Evolutionary conservation across 2,113 vertebrate genomes (phyloP).

Genomic region (Lontra canadensis): DNA sequence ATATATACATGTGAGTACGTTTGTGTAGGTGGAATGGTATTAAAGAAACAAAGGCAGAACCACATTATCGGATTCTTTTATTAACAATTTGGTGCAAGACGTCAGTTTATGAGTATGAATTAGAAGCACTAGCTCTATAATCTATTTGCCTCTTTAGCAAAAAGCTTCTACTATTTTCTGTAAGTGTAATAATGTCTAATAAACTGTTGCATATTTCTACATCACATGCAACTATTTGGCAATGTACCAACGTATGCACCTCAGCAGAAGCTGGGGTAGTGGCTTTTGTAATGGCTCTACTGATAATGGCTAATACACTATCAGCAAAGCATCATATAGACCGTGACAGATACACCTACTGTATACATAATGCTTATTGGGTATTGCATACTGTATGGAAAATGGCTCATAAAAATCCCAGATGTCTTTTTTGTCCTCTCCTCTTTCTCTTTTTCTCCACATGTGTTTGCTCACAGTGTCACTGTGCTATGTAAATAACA

Average conservation of each 20-base stretch:
- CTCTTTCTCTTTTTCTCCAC: conserved; percentile 34
- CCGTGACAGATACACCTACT: conserved; percentile 29
- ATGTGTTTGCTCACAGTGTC: conserved; percentile 56
- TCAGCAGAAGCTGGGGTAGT: neutral
- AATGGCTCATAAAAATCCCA: conserved; percentile 58
- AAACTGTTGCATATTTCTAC: conserved; percentile 26
- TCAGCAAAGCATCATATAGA: conserved; percentile 13
- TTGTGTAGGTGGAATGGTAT: neutral
- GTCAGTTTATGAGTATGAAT: neutral
- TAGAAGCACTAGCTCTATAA: neutral
- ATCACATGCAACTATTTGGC: neutral
- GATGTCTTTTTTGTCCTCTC: conserved; percentile 66
- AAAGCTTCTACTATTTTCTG: neutral
- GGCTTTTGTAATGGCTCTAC: neutral
- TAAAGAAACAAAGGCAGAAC: conserved; percentile 20
- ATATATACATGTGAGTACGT: neutral
- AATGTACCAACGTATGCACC: neutral
- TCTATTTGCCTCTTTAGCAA: conserved; percentile 26
- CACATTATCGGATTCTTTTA: neutral
- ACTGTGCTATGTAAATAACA: conserved; percentile 40
- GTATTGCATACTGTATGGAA: conserved; percentile 37
- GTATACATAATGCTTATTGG: conserved; percentile 59
- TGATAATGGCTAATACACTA: conserved; percentile 42
- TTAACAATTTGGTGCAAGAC: neutral
- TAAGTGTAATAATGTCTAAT: neutral